Evolutionary conservation across 1,140 invertebrate species (phyloP), one percentile per base, ranked within the genome.

Genomic region (Conus ventricosus): DNA sequence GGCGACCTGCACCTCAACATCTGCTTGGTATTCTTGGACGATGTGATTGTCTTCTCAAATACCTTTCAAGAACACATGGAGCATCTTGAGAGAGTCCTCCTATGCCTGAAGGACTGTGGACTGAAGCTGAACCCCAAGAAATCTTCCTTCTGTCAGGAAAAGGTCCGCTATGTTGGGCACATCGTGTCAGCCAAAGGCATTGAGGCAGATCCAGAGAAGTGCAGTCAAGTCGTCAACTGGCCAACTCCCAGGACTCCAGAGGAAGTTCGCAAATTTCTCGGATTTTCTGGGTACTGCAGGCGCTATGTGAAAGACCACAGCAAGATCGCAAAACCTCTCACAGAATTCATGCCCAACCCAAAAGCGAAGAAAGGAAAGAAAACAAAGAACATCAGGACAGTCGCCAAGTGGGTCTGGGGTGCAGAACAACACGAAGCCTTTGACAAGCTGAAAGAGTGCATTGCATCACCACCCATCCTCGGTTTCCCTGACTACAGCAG

Each of bases 211-310:
- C 91, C 89, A 6, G 88, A 91, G 0, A 95, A 95, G 84, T 88
- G 91, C 27, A 81, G 90, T 53, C 90, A 90, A 17, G 88, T 95
- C 17, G 84, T 78, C 23, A 80, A 93, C 13, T 94, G 91, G 89
- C 93, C 92, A 20, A 88, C 81, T 20, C 94, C 94, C 27, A 90
- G 5, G 20, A 93, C 90, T 55, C 53, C 92, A 0, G 92, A 91
- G 39, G 87, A 93, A 17, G 76, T 95, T 0, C 88, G 95, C 80
- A 51, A 92, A 54, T 96, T 96, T 89, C 75, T 96, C 2, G 96
- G 96, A 5, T 90, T 96, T 55, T 89, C 94, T 63, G 93, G 94
- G 71, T 96, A 95, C 87, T 94, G 94, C 88, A 76, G 93, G 4
- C 91, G 92, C 87, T 95, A 95, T 91, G 93, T 96, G 27, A 92